phyloP scores from a whole-genome alignment of 2,888 invertebrate species.

The Cheilosia grossa region DNA sequence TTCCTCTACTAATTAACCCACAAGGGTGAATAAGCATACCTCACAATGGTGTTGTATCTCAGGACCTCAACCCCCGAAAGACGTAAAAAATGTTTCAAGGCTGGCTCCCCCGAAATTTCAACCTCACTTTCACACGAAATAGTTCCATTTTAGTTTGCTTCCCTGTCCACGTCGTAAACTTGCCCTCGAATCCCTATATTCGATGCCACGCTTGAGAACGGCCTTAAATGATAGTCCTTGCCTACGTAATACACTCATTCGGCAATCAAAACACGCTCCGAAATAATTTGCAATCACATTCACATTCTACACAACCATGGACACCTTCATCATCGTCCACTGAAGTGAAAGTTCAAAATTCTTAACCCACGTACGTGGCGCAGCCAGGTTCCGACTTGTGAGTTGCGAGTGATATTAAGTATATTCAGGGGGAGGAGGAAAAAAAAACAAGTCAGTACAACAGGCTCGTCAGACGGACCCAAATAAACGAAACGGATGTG shows the following conservation, averaged over 20 bases:
- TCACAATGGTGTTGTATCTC: too few relatives aligned
- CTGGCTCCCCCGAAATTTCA: constrained; percentile 10
- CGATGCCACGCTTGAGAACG: constrained; percentile 1
- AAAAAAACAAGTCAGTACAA: not conserved
- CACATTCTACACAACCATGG: constrained; percentile 34
- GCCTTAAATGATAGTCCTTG: constrained; percentile 3
- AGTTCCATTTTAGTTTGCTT: not conserved
- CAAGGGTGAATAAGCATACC: too few relatives aligned
- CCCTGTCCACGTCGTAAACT: constrained; percentile 8
- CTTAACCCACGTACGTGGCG: constrained; percentile 31
- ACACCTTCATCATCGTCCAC: constrained; percentile 24
- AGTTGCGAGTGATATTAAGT: constrained; percentile 20
- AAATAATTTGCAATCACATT: constrained; percentile 47
- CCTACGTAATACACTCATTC: constrained; percentile 49
- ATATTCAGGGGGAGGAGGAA: constrained; percentile 21
- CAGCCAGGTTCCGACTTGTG: constrained; percentile 33
- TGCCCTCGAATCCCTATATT: not conserved
- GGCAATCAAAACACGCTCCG: constrained; percentile 54
- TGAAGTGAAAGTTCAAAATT: constrained; percentile 45
- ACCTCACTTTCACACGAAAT: not conserved
- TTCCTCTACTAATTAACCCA: too few relatives aligned
- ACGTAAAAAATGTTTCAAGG: constrained; percentile 1
- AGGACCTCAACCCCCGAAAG: not conserved
- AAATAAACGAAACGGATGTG: constrained; percentile 61
- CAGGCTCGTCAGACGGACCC: constrained; percentile 10